phyloP scores from a whole-genome alignment of 2,113 vertebrate species.

The Podocnemis expansa region DNA sequence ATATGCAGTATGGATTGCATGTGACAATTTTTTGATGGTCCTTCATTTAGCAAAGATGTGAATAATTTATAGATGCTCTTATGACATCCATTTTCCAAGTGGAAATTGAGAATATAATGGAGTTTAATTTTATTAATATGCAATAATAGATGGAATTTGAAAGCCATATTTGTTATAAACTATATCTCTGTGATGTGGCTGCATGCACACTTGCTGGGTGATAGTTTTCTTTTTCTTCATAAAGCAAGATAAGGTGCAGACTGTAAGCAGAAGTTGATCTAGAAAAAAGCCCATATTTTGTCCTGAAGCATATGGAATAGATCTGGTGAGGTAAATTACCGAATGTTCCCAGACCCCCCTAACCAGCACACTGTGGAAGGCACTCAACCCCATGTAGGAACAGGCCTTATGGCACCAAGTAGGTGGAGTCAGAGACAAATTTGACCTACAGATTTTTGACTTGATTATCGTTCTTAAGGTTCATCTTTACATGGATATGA shows the following conservation, averaged over 20 bases:
- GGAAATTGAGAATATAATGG: constrained; percentile 53
- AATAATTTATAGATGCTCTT: constrained; percentile 70
- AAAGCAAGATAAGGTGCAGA: neutral
- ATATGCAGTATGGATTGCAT: constrained; percentile 59
- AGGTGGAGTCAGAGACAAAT: neutral
- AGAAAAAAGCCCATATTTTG: neutral
- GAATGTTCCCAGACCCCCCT: neutral
- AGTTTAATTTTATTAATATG: constrained; percentile 53
- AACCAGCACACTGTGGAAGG: neutral
- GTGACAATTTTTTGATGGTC: constrained; percentile 72
- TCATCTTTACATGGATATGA: neutral
- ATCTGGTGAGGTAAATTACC: neutral
- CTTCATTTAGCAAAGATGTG: constrained; percentile 65
- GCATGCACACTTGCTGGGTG: neutral
- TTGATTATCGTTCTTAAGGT: neutral
- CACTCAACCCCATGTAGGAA: accelerated
- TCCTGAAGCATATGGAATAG: neutral
- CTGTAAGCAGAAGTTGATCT: neutral
- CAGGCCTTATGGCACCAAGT: neutral
- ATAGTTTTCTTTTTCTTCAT: neutral
- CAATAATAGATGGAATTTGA: constrained; percentile 34
- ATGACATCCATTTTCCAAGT: constrained; percentile 49
- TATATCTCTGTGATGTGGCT: neutral
- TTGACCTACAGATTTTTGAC: accelerated
- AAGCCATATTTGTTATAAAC: constrained; percentile 10